phyloP scores from a whole-genome alignment of 2,888 invertebrate genomes.

The Tetanocera ferruginea region DNA sequence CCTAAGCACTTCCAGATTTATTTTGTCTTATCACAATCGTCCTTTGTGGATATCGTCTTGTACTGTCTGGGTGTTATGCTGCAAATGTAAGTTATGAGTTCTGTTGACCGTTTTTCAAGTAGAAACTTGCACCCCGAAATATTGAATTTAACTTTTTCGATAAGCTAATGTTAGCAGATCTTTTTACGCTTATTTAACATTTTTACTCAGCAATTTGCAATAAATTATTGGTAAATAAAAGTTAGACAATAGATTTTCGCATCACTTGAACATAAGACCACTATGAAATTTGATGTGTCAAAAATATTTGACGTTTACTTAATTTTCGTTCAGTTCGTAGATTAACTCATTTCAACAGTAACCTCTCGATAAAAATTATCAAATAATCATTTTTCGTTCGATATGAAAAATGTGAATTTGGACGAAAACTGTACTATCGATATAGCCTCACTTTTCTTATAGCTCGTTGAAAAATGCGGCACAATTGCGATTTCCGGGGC shows the following conservation, averaged over 20 bases:
- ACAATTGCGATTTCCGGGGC: no score
- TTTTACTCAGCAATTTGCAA: not conserved
- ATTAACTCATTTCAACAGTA: no score
- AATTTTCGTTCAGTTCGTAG: not conserved
- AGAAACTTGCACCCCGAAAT: not conserved
- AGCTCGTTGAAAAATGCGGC: no score
- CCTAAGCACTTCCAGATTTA: not conserved
- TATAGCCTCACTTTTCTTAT: no score
- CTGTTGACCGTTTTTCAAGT: not conserved
- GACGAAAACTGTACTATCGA: no score
- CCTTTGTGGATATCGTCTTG: not conserved
- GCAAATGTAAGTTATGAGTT: not conserved
- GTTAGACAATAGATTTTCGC: not conserved
- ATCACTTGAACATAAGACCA: not conserved
- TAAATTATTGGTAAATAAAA: slow-evolving; percentile 14
- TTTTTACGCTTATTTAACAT: slow-evolving; percentile 32
- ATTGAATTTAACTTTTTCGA: not conserved
- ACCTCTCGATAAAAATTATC: no score
- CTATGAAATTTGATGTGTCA: not conserved
- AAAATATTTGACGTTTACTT: not conserved
- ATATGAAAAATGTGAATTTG: no score
- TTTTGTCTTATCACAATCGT: not conserved
- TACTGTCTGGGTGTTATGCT: not conserved
- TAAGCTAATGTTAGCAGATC: not conserved
- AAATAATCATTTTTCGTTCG: no score